Base-by-base conservation (phyloP, 1,140 invertebrate species). In the Heliconius himera region DNA sequence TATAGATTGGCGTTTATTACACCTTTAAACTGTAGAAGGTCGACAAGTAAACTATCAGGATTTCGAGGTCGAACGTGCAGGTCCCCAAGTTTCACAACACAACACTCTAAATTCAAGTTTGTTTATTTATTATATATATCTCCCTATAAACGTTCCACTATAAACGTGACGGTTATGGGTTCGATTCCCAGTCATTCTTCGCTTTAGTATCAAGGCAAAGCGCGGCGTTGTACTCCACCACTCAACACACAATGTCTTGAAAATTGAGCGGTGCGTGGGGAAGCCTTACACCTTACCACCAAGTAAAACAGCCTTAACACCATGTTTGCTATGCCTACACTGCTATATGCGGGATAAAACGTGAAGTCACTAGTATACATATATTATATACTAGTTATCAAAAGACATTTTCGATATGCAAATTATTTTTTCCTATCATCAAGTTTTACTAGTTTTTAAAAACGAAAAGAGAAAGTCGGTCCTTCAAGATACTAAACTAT, bases 11-110 rank as follows among this genome's bases (percentile, higher is more conserved):
- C 60, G 26, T 66, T 11, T 60, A 66, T 29, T n/a, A 22, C n/a
- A 66, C 11, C 60, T 66, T 66, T 33, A n/a, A 60, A 76, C 8
- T 54, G 49, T 51, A 79, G 49, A 70, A 79, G 60, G 78, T 72
- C 74, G 70, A 29, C 78, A 29, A 74, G 77, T 74, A 73, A 79
- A 74, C 73, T 74, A 74, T 66, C 49, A 73, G 33, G 56, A 72
- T 26, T 70, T 73, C 29, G 71, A 73, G 77, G 71, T 29, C 71
- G 33, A 60, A 33, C 36, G 71, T 71, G 41, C 72, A 78, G 72
- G 77, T 78, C n/a, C 54, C 54, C 54, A n/a, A 29, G 60, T 66
- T n/a, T 22, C 60, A 16, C 60, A 29, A 26, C 60, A 66, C 60
- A 66, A 66, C 18, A 66, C 60, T 16, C 26, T 66, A 66, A 66